Percentiles rank a stretch among this genome's conserved stretches.
Conservation (phyloP, 2,797 vertebrate genomes). For the Enteromius mattozi region DNA sequence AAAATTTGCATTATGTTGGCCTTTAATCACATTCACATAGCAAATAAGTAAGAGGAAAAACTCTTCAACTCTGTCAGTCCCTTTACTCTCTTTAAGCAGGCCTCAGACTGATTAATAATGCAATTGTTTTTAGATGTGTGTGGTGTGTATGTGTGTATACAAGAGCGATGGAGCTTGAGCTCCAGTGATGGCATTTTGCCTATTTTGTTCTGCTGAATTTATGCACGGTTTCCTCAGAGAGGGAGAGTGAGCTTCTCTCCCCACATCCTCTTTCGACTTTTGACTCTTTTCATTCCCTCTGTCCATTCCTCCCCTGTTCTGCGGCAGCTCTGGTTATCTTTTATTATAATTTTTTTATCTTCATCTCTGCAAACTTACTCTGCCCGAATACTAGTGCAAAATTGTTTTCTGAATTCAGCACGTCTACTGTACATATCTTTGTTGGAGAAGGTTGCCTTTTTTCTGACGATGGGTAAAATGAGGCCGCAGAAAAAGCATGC, state of each 20-base stretch:
- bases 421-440: background rate
- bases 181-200: constrained; percentile 31
- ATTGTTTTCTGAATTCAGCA: constrained; percentile 10
- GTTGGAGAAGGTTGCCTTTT: constrained; percentile 24
- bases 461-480: constrained; percentile 4
- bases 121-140: constrained; percentile 34
- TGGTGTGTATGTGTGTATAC: background rate
- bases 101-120: constrained; percentile 42
- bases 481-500: background rate
- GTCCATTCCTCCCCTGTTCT: background rate
- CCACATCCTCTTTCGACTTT: background rate
- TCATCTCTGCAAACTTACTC: constrained; percentile 18
- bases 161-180: constrained; percentile 27
- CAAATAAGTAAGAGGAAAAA: background rate
- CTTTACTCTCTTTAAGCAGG: background rate
- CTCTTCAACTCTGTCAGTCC: constrained; percentile 35
- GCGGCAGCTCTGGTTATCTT: constrained; percentile 43
- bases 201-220: constrained; percentile 42
- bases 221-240: constrained; percentile 25
- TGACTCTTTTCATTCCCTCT: constrained; percentile 18
- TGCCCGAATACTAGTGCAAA: background rate
- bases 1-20: background rate
- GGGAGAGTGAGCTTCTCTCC: background rate
- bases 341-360: constrained; percentile 38
- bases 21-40: constrained; percentile 12